These are phyloP conservation scores for Zeus faber DNA, from an alignment of 2,113 vertebrate genomes.

Conservation along the genomic window DNA sequence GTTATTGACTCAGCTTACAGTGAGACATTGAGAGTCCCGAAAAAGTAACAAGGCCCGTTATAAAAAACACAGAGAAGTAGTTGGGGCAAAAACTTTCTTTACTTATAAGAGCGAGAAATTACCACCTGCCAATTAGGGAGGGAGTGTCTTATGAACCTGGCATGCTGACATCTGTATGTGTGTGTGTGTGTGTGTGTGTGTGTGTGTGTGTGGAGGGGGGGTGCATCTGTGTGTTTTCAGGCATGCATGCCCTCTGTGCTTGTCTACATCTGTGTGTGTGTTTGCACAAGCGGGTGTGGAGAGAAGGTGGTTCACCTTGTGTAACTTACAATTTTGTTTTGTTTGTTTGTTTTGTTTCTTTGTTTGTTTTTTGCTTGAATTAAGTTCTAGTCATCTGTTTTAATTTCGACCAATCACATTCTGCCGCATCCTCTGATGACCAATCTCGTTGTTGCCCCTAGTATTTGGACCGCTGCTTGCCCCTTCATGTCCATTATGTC, in stretches of 20 bases:
- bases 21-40: conserved; percentile 46
- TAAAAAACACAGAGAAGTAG: conserved; percentile 54
- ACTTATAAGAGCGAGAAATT: conserved; percentile 41
- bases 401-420: too few species aligned
- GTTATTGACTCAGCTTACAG: conserved; percentile 45
- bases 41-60: conserved; percentile 57
- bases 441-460: too few species aligned
- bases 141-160: conserved; percentile 54
- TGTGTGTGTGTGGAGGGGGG: conserved; percentile 5
- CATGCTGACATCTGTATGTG: conserved; percentile 27
- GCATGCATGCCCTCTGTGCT: conserved; percentile 8
- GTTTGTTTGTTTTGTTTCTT: too few species aligned
- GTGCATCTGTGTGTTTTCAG: neutral
- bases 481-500: too few species aligned
- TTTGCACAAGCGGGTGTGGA: conserved; percentile 9
- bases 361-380: too few species aligned
- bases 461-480: too few species aligned
- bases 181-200: conserved; percentile 8
- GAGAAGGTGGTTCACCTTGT: conserved; percentile 39
- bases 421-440: too few species aligned
- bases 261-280: neutral
- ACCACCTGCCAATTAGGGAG: conserved; percentile 54
- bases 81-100: conserved; percentile 43
- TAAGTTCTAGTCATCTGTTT: too few species aligned
- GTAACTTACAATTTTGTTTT: conserved; percentile 49